phyloP scores from a whole-genome alignment of 2,797 vertebrate species.

The Onychomys arenicola region DNA sequence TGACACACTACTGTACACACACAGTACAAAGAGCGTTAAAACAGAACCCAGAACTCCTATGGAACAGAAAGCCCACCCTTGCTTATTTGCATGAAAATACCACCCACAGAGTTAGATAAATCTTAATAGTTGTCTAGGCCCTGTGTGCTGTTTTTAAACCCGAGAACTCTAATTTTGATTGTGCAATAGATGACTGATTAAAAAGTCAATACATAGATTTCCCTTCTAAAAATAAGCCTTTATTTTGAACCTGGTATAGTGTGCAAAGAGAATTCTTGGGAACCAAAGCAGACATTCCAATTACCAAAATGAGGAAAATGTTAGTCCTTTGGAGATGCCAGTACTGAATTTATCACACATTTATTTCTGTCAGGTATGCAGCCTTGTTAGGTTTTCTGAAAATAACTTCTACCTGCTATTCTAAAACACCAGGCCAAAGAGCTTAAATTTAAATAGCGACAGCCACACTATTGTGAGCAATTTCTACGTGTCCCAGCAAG shows the following conservation, averaged over 20 bases:
- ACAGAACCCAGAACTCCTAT: conserved; percentile 89
- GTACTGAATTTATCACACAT: conserved; percentile 30
- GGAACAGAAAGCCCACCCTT: conserved; percentile 90
- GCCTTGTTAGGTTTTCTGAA: conserved; percentile 60
- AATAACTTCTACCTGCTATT: conserved; percentile 56
- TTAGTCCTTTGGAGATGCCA: conserved; percentile 57
- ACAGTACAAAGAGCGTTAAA: conserved; percentile 92
- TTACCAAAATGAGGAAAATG: conserved; percentile 47
- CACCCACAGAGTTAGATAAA: conserved; percentile 86
- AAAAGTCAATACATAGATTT: conserved; percentile 77
- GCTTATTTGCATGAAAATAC: conserved; percentile 89
- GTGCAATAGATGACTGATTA: conserved; percentile 82
- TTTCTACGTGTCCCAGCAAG: conserved; percentile 27
- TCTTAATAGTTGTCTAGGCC: conserved; percentile 86
- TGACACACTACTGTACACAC: conserved; percentile 92
- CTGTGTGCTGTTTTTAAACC: conserved; percentile 77
- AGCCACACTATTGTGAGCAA: conserved; percentile 19
- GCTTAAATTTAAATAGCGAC: conserved; percentile 57
- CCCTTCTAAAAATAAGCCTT: conserved; percentile 72
- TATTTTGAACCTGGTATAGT: conserved; percentile 49
- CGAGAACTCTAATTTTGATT: conserved; percentile 78
- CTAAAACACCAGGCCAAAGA: conserved; percentile 58
- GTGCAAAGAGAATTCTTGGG: conserved; percentile 10
- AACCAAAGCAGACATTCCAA: conserved; percentile 56
- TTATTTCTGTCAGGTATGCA: conserved; percentile 57